These are phyloP conservation scores for Simalia tracyae DNA, from an alignment of 2,797 vertebrate genomes.

Conservation along the genomic window DNA sequence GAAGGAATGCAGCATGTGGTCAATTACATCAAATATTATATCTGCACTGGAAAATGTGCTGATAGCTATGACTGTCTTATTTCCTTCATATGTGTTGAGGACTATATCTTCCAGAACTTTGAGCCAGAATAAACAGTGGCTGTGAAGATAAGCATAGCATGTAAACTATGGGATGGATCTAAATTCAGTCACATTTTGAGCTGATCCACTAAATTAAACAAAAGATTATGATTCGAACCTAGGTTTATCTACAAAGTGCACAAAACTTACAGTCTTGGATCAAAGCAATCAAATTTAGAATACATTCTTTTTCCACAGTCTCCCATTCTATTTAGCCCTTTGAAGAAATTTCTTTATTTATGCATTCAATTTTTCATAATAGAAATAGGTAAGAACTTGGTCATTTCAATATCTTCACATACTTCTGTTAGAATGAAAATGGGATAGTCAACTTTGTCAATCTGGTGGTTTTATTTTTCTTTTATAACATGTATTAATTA, in stretches of 20 bases:
- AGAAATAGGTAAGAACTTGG: not conserved
- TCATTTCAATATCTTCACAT: not conserved
- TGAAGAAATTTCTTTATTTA: not conserved
- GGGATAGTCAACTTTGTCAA: not conserved
- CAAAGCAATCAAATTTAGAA: not conserved
- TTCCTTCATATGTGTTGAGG: not conserved
- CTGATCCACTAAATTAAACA: not conserved
- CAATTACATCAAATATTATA: not conserved
- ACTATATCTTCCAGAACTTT: not conserved
- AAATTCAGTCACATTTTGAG: not conserved
- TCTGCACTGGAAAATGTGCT: not conserved
- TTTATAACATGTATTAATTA: not conserved
- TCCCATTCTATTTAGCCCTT: too few species aligned
- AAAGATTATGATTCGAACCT: not conserved
- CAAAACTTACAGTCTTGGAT: not conserved
- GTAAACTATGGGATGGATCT: not conserved
- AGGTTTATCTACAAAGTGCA: not conserved
- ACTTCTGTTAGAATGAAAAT: constrained; percentile 4
- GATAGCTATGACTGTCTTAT: not conserved
- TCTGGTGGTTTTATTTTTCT: not conserved
- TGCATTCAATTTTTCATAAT: not conserved
- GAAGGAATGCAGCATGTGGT: not conserved
- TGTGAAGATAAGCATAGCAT: not conserved
- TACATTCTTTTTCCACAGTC: not conserved
- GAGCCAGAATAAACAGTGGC: not conserved